Evolutionary conservation across 2,797 vertebrate genomes (phyloP).

Genomic region (Sebastolobus altivelis): DNA sequence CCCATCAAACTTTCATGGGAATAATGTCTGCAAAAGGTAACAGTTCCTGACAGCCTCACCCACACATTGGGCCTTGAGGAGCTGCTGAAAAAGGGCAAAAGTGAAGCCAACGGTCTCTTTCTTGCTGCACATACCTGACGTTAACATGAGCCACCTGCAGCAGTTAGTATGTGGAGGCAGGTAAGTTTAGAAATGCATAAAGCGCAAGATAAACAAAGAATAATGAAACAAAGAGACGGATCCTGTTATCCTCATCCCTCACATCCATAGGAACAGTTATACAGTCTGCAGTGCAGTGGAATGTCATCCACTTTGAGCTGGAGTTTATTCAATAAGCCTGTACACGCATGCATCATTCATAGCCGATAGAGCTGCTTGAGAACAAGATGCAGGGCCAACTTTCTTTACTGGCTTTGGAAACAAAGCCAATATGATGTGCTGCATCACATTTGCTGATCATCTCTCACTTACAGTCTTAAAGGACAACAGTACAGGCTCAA

Average conservation of each 20-base stretch:
- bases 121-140: constrained; percentile 27
- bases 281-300: constrained; percentile 38
- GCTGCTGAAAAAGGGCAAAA: constrained; percentile 43
- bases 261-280: constrained; percentile 27
- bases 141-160: constrained; percentile 46
- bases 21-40: constrained; percentile 67
- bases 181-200: constrained; percentile 10
- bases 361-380: constrained; percentile 26
- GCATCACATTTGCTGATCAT: constrained; percentile 16
- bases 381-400: constrained; percentile 19
- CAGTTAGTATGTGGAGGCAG: not conserved
- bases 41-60: constrained; percentile 63
- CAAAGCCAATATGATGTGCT: constrained; percentile 32
- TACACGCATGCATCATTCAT: constrained; percentile 56
- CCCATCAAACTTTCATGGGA: constrained; percentile 72
- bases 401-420: constrained; percentile 53
- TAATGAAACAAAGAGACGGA: constrained; percentile 19
- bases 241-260: constrained; percentile 6
- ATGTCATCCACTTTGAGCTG: constrained; percentile 40
- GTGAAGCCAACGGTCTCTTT: constrained; percentile 38
- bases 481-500: constrained; percentile 23
- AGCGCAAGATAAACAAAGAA: constrained; percentile 21
- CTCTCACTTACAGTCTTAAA: constrained; percentile 18
- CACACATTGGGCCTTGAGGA: constrained; percentile 61
- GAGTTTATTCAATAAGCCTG: constrained; percentile 44